phyloP scores from a whole-genome alignment of 37 sponge, comb jelly and placozoan species.

The Sycon ciliatum region DNA sequence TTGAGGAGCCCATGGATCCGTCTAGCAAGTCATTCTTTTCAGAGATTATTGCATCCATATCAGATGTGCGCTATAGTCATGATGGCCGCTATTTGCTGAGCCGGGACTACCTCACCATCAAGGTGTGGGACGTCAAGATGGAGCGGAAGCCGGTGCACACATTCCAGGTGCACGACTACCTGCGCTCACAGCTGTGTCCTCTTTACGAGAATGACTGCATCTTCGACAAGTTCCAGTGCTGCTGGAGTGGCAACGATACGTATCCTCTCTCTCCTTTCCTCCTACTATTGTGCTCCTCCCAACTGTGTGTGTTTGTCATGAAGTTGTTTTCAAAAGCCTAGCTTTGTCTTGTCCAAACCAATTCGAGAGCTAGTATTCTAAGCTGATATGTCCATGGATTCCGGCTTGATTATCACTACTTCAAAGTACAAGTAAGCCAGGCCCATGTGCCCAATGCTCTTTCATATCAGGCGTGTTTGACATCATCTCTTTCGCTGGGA shows the following conservation, averaged over 20 bases:
- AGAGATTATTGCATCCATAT: constrained; percentile 94
- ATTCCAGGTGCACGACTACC: constrained; percentile 92
- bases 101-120: constrained; percentile 89
- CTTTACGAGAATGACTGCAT: constrained; percentile 99
- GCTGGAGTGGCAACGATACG: constrained; percentile 92
- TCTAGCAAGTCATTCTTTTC: constrained; percentile 95
- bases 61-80: constrained; percentile 88
- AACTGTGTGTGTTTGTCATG: neutral
- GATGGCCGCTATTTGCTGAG: constrained; percentile 88
- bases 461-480: too few species aligned
- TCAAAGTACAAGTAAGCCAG: too few species aligned
- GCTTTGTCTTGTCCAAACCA: neutral
- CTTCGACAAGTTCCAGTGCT: constrained; percentile 98
- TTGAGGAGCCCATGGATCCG: constrained; percentile 95
- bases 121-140: constrained; percentile 98
- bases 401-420: too few species aligned
- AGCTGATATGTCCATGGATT: too few species aligned
- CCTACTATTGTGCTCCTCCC: too few species aligned
- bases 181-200: constrained; percentile 78
- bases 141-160: constrained; percentile 87
- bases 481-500: too few species aligned
- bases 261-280: constrained; percentile 56
- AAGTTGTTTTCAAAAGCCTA: neutral
- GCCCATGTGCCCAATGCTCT: too few species aligned
- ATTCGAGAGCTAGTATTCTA: too few species aligned